phyloP scores from a whole-genome alignment of 2,113 vertebrate genomes.

The Merops nubicus region DNA sequence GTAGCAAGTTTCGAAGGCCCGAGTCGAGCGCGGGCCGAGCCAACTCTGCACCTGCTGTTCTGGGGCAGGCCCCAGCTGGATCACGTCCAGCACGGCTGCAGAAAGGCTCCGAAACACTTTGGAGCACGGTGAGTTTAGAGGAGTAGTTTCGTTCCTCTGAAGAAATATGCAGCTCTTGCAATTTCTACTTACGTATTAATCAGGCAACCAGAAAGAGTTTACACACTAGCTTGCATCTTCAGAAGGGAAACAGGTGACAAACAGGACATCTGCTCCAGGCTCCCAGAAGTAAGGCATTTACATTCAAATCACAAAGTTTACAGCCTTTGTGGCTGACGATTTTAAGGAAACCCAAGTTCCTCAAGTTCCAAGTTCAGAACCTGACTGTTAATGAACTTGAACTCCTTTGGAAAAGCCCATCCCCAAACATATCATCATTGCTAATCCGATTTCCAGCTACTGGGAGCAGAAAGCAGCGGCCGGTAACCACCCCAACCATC shows the following conservation, averaged over 20 bases:
- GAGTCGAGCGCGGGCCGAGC: fast-evolving
- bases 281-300: not conserved
- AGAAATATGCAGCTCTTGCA: not conserved
- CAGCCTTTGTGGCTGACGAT: not conserved
- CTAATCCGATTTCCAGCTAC: not conserved
- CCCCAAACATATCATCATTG: not conserved
- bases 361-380: not conserved
- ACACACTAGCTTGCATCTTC: not conserved
- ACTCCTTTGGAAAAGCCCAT: not conserved
- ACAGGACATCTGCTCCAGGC: not conserved
- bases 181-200: not conserved
- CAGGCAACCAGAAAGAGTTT: not conserved
- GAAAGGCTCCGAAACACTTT: not conserved
- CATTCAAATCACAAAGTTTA: not conserved
- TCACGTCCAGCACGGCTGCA: fast-evolving
- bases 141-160: not conserved
- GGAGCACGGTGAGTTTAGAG: not conserved
- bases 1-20: not conserved
- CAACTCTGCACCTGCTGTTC: not conserved
- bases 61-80: not conserved
- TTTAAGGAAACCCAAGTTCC: not conserved
- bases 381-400: not conserved
- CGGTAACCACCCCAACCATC: not conserved
- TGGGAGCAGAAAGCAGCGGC: not conserved
- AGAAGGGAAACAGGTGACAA: not conserved